Evolutionary conservation across 1,140 invertebrate genomes (phyloP).

Genomic region (Tenebrio molitor): DNA sequence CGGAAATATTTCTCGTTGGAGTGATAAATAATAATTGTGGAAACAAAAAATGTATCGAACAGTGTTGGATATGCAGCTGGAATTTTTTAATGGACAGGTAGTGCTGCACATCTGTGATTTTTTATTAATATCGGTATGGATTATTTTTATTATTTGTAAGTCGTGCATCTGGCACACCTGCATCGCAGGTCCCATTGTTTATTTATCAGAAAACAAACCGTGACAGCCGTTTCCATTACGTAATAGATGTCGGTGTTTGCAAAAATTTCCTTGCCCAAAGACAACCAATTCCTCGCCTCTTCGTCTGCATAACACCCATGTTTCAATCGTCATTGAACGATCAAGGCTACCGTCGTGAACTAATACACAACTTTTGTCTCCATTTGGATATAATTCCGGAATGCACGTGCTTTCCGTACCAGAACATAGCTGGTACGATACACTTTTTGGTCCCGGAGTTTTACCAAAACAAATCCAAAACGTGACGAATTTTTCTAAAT

Average conservation of each 20-base stretch:
- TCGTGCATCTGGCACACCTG: too few species aligned
- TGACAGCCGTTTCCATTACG: background rate
- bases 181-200: too few species aligned
- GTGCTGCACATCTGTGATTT: too few species aligned
- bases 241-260: conserved; percentile 2
- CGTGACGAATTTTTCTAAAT: conserved; percentile 34
- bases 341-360: conserved; percentile 26
- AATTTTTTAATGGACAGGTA: too few species aligned
- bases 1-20: too few species aligned
- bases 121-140: too few species aligned
- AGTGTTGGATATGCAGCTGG: too few species aligned
- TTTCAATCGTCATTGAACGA: conserved; percentile 36
- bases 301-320: conserved; percentile 1
- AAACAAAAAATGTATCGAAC: too few species aligned
- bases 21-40: too few species aligned
- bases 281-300: conserved; percentile 16
- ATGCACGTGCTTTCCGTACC: conserved; percentile 29
- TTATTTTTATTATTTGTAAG: too few species aligned
- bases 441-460: conserved; percentile 21
- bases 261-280: conserved; percentile 37
- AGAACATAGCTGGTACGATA: conserved; percentile 19
- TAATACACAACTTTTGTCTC: conserved; percentile 24
- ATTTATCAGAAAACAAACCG: conserved; percentile 8
- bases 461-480: conserved; percentile 31
- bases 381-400: conserved; percentile 22